These are phyloP conservation scores for Eucidaris tribuloides DNA, from an alignment of 35 echinoderm and acorn worm genomes.

Conservation along the genomic window DNA sequence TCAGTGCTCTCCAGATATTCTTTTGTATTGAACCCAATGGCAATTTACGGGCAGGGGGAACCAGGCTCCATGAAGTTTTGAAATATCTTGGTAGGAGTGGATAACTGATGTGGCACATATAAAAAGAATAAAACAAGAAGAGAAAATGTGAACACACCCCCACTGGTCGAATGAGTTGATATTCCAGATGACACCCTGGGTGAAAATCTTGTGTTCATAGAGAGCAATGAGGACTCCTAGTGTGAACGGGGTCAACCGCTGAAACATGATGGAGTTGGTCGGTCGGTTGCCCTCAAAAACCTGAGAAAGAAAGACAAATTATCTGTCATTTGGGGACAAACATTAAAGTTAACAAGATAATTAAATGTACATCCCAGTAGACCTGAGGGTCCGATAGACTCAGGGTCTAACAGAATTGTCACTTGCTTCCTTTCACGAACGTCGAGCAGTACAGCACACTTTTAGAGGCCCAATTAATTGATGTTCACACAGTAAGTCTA, in stretches of 20 bases:
- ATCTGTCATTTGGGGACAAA: no score
- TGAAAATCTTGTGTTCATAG: constrained; percentile 99
- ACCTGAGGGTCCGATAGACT: no score
- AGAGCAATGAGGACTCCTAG: constrained; percentile 83
- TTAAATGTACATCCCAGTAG: no score
- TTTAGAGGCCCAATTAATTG: no score
- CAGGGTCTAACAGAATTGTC: background rate
- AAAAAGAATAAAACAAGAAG: no score
- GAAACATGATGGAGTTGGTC: constrained; percentile 92
- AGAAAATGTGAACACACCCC: background rate
- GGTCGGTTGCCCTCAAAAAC: constrained; percentile 99
- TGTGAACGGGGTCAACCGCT: constrained; percentile 80
- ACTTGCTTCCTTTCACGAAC: background rate
- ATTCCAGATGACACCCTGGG: constrained; percentile 94
- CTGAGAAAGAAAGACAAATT: constrained; percentile 55
- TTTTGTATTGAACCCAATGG: no score
- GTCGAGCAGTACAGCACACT: background rate
- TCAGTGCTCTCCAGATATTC: no score
- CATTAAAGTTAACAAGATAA: background rate
- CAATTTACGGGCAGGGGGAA: no score
- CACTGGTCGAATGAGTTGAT: background rate
- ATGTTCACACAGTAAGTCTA: no score
- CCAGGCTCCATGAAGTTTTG: no score
- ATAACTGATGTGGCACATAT: no score
- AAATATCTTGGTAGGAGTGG: no score